These are phyloP conservation scores for Holotrichia oblita DNA, from an alignment of 1,140 invertebrate species.

Conservation along the genomic window DNA sequence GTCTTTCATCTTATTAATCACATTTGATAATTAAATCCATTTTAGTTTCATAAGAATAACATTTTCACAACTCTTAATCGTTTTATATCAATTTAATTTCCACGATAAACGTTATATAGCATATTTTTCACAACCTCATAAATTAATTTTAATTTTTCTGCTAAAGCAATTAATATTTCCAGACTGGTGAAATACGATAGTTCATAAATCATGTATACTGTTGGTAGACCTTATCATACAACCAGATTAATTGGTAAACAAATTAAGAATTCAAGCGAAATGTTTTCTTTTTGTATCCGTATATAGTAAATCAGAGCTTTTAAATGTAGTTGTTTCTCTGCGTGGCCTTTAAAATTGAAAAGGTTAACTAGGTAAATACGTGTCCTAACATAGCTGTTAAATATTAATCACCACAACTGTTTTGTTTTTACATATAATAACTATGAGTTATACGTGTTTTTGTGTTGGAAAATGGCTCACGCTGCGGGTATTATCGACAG, in stretches of 20 bases:
- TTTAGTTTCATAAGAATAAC: too few species aligned
- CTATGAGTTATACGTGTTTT: too few species aligned
- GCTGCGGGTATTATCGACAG: neutral
- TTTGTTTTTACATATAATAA: neutral
- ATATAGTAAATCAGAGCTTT: neutral
- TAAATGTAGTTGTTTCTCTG: neutral
- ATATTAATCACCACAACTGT: neutral
- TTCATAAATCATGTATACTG: too few species aligned
- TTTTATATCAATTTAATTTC: too few species aligned
- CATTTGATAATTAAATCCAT: too few species aligned
- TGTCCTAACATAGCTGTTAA: neutral
- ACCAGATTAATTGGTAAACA: slow-evolving; percentile 3
- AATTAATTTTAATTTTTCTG: too few species aligned
- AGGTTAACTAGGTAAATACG: neutral
- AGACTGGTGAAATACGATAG: too few species aligned
- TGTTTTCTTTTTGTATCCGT: neutral
- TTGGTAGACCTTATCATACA: neutral
- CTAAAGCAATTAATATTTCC: too few species aligned
- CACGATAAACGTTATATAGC: too few species aligned
- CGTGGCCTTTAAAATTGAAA: neutral
- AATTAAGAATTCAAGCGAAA: neutral
- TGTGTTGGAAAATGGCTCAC: neutral
- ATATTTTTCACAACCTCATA: too few species aligned
- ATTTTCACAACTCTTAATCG: too few species aligned
- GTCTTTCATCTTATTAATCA: too few species aligned